Percentiles rank a stretch among this genome's conserved stretches.
Evolutionary conservation across 2,797 vertebrate species (phyloP).

Genomic region (Malurus leucopterus): DNA sequence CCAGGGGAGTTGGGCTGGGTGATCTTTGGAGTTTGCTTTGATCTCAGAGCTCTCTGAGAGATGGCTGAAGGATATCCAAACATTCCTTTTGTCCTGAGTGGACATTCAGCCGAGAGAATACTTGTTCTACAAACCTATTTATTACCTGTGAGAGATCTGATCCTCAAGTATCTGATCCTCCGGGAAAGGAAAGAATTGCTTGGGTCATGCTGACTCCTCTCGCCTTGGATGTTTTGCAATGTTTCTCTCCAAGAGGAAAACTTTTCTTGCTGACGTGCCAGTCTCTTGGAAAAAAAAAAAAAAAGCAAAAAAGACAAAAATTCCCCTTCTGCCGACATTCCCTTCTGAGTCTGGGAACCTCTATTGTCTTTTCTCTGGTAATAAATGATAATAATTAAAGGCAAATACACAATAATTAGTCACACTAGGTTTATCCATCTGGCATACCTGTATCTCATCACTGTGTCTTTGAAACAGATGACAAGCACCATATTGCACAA

Average conservation of each 20-base stretch:
- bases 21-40: background rate
- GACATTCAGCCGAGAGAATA: background rate
- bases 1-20: background rate
- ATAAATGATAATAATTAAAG: conserved; percentile 92
- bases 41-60: background rate
- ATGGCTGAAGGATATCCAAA: background rate
- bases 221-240: background rate
- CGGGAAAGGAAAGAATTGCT: background rate
- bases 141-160: conserved; percentile 23
- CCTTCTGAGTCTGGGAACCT: conserved; percentile 74
- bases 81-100: background rate
- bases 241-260: conserved; percentile 28
- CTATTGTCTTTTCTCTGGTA: conserved; percentile 83
- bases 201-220: background rate
- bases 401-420: conserved; percentile 91
- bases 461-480: conserved; percentile 79
- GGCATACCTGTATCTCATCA: conserved; percentile 82
- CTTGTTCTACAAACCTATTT: background rate
- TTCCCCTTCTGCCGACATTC: conserved; percentile 69
- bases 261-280: conserved; percentile 25
- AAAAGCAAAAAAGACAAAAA: background rate
- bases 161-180: background rate
- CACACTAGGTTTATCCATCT: conserved; percentile 90
- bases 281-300: background rate
- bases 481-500: conserved; percentile 79